Percentiles rank a stretch among this genome's conserved stretches.
phyloP scores from a whole-genome alignment of 2,888 invertebrate species.

The Melanargia galathea region DNA sequence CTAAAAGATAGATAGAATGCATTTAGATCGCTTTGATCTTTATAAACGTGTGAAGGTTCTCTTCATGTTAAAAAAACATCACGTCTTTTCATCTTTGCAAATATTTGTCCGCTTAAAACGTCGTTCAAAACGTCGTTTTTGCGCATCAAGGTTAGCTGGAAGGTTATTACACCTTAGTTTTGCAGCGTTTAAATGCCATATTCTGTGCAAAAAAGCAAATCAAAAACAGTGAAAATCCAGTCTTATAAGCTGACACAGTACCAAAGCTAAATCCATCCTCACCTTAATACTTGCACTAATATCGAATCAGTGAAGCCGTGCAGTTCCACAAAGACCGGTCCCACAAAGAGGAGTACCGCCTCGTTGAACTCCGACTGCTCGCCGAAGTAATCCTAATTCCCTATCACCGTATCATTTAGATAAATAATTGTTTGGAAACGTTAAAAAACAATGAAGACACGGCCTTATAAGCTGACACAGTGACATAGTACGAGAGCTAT shows the following conservation, averaged over 20 bases:
- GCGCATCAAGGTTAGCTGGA: not conserved
- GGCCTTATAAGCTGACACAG: conserved; percentile 3
- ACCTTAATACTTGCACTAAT: conserved; percentile 97
- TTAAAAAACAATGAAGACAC: not conserved
- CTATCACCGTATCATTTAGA: too few relatives aligned
- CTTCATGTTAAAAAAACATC: not conserved
- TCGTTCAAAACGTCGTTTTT: not conserved
- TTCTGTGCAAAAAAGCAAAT: not conserved
- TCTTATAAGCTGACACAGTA: not conserved
- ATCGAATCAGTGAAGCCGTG: conserved; percentile 99
- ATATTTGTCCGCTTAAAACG: not conserved
- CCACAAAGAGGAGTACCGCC: too few relatives aligned
- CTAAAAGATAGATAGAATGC: not conserved
- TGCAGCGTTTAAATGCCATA: not conserved
- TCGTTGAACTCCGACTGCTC: too few relatives aligned
- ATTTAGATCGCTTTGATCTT: not conserved
- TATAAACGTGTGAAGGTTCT: not conserved
- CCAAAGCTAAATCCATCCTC: conserved; percentile 43
- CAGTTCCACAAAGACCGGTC: too few relatives aligned
- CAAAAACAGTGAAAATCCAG: not conserved
- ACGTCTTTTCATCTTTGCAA: not conserved
- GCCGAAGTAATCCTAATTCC: too few relatives aligned
- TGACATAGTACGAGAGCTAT: conserved; percentile 6
- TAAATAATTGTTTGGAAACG: conserved; percentile 61
- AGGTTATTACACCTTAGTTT: not conserved